Conservation (phyloP, 2,113 vertebrate genomes). For the Oryzias celebensis region DNA sequence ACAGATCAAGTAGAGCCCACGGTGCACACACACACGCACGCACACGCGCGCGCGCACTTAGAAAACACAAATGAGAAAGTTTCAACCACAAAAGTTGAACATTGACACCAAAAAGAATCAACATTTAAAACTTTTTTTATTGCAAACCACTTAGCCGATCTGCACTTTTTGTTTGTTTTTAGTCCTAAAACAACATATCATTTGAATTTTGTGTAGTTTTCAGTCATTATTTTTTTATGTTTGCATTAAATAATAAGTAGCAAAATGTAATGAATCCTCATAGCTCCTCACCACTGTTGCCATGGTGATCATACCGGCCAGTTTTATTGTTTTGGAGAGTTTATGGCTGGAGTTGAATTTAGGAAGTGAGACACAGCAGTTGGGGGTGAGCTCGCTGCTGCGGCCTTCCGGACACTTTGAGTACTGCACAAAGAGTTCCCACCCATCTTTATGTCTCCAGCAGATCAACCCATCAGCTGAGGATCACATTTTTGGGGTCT, state of each 20-base stretch:
- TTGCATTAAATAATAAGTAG: neutral
- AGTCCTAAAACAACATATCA: no score
- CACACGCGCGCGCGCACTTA: neutral
- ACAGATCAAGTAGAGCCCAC: constrained; percentile 85
- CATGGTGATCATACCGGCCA: constrained; percentile 1
- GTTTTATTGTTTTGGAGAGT: neutral
- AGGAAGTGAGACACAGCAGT: neutral
- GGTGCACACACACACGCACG: constrained; percentile 50
- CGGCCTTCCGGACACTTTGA: constrained; percentile 68
- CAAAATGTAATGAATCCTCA: neutral
- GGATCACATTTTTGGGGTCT: constrained; percentile 14
- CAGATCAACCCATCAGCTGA: constrained; percentile 7
- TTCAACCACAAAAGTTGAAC: constrained; percentile 8
- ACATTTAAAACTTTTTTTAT: no score
- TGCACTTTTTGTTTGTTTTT: no score
- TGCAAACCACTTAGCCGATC: no score
- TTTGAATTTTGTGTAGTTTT: no score
- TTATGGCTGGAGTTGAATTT: neutral
- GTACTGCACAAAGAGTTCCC: constrained; percentile 19
- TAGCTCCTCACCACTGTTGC: no score
- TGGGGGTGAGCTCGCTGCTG: constrained; percentile 60
- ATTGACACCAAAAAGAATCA: neutral
- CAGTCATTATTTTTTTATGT: no score
- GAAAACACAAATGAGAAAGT: neutral
- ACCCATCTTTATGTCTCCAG: constrained; percentile 23